Base-by-base conservation (phyloP, 1,140 invertebrate genomes). In the Myzus persicae region DNA sequence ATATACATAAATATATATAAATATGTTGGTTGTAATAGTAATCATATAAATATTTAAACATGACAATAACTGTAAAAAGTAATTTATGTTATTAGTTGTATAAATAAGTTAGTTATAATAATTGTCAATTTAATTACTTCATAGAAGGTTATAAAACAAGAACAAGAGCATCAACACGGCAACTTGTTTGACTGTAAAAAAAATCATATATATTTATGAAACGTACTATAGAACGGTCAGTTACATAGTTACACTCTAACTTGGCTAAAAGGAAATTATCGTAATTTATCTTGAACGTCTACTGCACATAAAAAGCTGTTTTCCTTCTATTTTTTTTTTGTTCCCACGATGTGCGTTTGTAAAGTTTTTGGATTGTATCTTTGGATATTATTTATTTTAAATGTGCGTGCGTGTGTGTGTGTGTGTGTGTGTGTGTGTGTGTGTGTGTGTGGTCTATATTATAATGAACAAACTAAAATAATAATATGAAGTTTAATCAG, bases 381-480 rank as follows among this genome's bases (percentile, higher is more conserved):
- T 4, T 18, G 14, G 59, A 76, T n/a, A n/a, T 76, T 76, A 76
- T 76, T 76, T 76, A n/a, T 76, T 18, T 14, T n/a, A 76, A 76
- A 9, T 59, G 1, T 59, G 54, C 11, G 54, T 67, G 22, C 14
- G 59, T 31, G 26, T 59, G 2, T 67, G 11, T 67, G 31, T n/a
- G 31, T 67, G 20, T n/a, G 59, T 31, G 26, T 54, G 1, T 59
- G 4, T 46, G 44, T 46, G 44, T 46, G 24, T 59, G 18, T 31
- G 54, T 26, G 24, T 59, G 3, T 67, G 31, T 76, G 31, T n/a
- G 14, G 14, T 76, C 14, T 76, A n/a, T 8, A n/a, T 76, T n/a
- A n/a, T 76, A 76, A 76, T 76, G 59, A 76, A 76, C 59, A 76
- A 76, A n/a, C 59, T 76, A 67, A 67, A 67, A 67, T 67, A 67